phyloP scores from a whole-genome alignment of 2,797 vertebrate species.

The Helicolenus hilgendorfi region DNA sequence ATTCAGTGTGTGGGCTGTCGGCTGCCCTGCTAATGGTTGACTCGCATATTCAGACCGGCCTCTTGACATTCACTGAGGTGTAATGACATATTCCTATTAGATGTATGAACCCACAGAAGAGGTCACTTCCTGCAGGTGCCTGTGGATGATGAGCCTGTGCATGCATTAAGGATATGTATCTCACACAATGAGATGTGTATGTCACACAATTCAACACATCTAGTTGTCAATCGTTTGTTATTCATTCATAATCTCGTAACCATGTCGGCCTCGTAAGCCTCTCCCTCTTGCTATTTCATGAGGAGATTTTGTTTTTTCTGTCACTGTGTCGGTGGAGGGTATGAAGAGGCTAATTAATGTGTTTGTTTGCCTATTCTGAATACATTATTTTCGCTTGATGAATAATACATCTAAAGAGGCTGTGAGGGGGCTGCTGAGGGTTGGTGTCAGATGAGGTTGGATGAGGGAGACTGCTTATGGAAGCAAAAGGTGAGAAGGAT shows the following conservation, averaged over 20 bases:
- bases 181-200: too few species aligned
- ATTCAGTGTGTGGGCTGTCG: conserved; percentile 8
- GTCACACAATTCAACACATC: not conserved
- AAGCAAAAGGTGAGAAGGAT: conserved; percentile 3
- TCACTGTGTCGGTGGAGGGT: conserved; percentile 18
- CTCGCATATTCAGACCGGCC: conserved; percentile 35
- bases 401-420: conserved; percentile 59
- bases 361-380: conserved; percentile 69
- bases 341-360: conserved; percentile 66
- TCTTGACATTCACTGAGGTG: conserved; percentile 62
- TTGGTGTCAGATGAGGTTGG: conserved; percentile 29
- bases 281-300: not conserved
- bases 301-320: not conserved
- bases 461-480: not conserved
- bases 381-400: conserved; percentile 50
- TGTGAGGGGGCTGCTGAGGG: conserved; percentile 14
- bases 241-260: not conserved
- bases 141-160: not conserved
- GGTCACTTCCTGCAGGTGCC: not conserved
- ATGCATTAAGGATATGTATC: not conserved
- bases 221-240: not conserved
- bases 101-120: not conserved
- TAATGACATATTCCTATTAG: conserved; percentile 44
- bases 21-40: conserved; percentile 35
- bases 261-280: not conserved